phyloP scores from a whole-genome alignment of 2,888 invertebrate genomes.

The Sesia bembeciformis region DNA sequence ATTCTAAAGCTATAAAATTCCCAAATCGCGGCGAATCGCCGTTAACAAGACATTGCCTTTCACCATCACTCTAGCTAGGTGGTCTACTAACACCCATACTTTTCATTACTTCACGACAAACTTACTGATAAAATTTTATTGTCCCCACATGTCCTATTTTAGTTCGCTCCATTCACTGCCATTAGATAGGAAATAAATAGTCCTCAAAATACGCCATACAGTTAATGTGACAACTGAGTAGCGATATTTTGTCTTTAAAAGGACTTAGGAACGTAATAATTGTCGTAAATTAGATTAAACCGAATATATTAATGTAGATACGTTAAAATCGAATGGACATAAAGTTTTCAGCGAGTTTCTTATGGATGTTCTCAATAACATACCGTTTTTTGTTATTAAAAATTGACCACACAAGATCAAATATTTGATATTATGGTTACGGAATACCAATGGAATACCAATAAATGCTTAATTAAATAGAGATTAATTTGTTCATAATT shows the following conservation, averaged over 20 bases:
- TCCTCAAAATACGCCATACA: conserved; percentile 21
- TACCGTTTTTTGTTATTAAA: too few species aligned
- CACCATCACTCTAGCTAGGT: conserved; percentile 40
- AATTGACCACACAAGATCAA: too few species aligned
- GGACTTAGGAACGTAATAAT: not conserved
- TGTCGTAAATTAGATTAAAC: not conserved
- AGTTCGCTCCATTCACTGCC: conserved; percentile 31
- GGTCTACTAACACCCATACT: conserved; percentile 37
- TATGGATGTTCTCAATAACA: too few species aligned
- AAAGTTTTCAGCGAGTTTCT: too few species aligned
- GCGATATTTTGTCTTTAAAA: not conserved
- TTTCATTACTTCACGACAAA: conserved; percentile 38
- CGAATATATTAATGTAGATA: not conserved
- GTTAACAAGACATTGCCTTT: conserved; percentile 16
- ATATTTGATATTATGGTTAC: too few species aligned
- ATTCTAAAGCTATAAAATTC: conserved; percentile 34
- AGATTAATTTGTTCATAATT: too few species aligned
- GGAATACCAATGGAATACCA: too few species aligned
- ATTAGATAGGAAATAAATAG: conserved; percentile 29
- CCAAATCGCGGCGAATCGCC: conserved; percentile 26
- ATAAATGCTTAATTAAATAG: too few species aligned
- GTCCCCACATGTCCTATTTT: conserved; percentile 27
- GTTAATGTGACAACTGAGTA: not conserved
- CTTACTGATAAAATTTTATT: conserved; percentile 46
- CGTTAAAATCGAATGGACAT: not conserved